Percentiles rank a stretch among this genome's conserved stretches.
phyloP scores from a whole-genome alignment of 2,797 vertebrate species.

The Pseudochirops corinnae region DNA sequence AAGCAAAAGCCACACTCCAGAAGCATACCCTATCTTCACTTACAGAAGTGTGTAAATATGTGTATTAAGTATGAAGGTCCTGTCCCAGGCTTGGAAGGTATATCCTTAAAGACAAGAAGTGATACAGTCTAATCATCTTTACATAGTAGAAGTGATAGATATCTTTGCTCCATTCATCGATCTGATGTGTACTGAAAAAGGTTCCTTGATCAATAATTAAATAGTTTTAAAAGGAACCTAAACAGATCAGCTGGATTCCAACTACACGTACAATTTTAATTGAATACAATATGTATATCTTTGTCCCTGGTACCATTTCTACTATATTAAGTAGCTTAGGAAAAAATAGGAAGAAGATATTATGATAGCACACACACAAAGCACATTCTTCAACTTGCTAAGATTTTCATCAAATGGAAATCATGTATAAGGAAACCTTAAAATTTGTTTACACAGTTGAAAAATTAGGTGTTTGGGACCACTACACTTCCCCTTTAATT shows the following conservation, averaged over 20 bases:
- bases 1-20: background rate
- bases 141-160: background rate
- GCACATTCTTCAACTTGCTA: background rate
- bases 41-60: background rate
- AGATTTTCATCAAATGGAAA: background rate
- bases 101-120: background rate
- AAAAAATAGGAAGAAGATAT: background rate
- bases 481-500: background rate
- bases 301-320: background rate
- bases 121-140: background rate
- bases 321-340: background rate
- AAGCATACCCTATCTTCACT: conserved; percentile 4
- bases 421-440: background rate
- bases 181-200: conserved; percentile 5
- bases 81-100: background rate
- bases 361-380: conserved; percentile 14
- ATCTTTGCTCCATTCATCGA: background rate
- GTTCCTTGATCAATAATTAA: conserved; percentile 2
- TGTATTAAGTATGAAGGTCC: background rate
- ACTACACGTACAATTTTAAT: background rate
- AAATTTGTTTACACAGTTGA: conserved; percentile 3
- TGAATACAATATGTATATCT: background rate
- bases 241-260: background rate
- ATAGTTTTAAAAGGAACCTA: conserved; percentile 33
- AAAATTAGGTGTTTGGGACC: too few species aligned